Conservation (phyloP, 1,140 invertebrate genomes). For the Calephelis virginiensis region DNA sequence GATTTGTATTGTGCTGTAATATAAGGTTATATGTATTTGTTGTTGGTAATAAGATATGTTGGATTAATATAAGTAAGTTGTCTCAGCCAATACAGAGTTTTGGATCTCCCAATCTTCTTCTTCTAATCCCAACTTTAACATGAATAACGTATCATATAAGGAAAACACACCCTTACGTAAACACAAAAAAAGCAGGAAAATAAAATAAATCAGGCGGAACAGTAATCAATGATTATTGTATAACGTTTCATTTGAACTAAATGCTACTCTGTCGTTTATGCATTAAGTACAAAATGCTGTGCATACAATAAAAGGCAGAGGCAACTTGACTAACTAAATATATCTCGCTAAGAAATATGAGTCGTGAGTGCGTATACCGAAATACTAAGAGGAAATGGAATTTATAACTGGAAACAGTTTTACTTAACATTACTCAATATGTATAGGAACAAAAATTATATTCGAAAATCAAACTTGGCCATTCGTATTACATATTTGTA, state of each 20-base stretch:
- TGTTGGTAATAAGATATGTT: no score
- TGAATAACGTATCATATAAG: neutral
- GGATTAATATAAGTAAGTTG: no score
- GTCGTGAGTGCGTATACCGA: constrained; percentile 8
- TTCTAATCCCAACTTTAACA: no score
- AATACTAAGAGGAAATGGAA: constrained; percentile 33
- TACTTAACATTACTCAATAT: neutral
- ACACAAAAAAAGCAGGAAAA: constrained; percentile 10
- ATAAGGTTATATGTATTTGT: no score
- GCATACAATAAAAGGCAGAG: constrained; percentile 25
- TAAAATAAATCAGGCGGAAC: constrained; percentile 6
- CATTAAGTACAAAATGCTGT: constrained; percentile 10
- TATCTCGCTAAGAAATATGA: constrained; percentile 29
- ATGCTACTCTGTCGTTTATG: neutral
- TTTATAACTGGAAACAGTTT: constrained; percentile 26
- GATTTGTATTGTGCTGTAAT: no score
- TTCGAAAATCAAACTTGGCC: no score
- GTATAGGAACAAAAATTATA: neutral
- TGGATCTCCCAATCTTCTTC: no score
- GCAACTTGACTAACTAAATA: constrained; percentile 40
- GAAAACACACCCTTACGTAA: neutral
- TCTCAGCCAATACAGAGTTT: no score
- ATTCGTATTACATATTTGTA: no score
- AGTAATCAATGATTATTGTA: constrained; percentile 9
- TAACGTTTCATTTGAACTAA: constrained; percentile 6